Evolutionary conservation across 64 coral and sea anemone genomes (phyloP), one percentile per base, ranked within the genome.

Genomic region (Anthopleura sola): DNA sequence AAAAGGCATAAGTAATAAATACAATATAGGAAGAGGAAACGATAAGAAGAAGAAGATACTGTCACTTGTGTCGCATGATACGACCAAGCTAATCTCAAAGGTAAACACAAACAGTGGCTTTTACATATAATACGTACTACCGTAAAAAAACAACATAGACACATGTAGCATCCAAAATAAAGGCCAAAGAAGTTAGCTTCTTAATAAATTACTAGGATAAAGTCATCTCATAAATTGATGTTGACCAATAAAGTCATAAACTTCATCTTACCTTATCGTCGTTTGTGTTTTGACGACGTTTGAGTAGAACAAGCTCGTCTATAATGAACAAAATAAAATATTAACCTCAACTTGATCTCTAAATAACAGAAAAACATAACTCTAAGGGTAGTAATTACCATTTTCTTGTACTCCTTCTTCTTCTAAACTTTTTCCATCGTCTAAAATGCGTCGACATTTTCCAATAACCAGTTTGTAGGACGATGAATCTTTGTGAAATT

Each of bases 281-380:
- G 14, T 60, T 33, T 55, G 68, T 26, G 34, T 86, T 85, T 8
- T 86, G 55, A 68, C 90, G 87, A 68, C 91, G 90, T 83, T 86
- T 82, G 19, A 96, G 48, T 83, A 96, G 86, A 77, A 96, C 86
- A 75, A 96, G 81, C 53, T 92, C 94, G 49, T 96, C 94, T 96
- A 76, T 38, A 79, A 74, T 19, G 37, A 36, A 66, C 69, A 81
- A 46, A 13, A 78, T 75, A 47, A 56, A 11, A 74, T 62, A 37
- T 2, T 12, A 12, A 15, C 28, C 75, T 38, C 17, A 34, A 75
- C 28, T 83, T 29, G 39, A 60, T 57, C 1, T 11, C 6, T 49
- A 46, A 78, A 23, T n/a, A 87, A 69, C 17, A 23, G 29, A 78
- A 50, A 37, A 49, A 36, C 12, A 47, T 12, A 23, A n/a, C 20